Evolutionary conservation across 1,140 invertebrate species (phyloP).

Genomic region (Acromyrmex charruanus): DNA sequence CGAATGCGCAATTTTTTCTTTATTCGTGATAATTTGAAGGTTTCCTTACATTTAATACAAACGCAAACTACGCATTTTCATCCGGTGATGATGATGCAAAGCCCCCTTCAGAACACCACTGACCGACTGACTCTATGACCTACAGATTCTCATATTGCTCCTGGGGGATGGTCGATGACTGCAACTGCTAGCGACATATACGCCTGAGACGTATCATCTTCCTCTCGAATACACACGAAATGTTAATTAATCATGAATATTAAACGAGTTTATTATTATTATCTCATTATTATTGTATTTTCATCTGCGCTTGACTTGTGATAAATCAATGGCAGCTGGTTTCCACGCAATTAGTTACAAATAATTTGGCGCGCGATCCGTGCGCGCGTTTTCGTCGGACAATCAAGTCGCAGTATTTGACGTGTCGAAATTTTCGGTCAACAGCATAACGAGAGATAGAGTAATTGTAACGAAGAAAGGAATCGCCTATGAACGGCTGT

Average conservation of each 20-base stretch:
- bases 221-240: neutral
- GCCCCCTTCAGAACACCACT: conserved; percentile 13
- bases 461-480: conserved; percentile 47
- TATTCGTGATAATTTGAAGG: neutral
- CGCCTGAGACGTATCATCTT: conserved; percentile 23
- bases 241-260: conserved; percentile 34
- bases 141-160: conserved; percentile 44
- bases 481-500: conserved; percentile 9
- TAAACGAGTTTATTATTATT: conserved; percentile 44
- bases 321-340: conserved; percentile 60
- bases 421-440: conserved; percentile 48
- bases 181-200: neutral
- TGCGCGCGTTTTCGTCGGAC: conserved; percentile 16
- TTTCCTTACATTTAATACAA: neutral
- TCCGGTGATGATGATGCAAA: conserved; percentile 8
- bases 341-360: conserved; percentile 58
- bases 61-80: neutral
- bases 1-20: neutral
- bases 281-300: conserved; percentile 57
- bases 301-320: conserved; percentile 40
- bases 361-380: conserved; percentile 40
- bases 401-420: conserved; percentile 45
- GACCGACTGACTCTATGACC: conserved; percentile 57
- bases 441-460: conserved; percentile 17
- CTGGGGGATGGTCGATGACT: neutral